A percentile compares a stretch with the other conserved stretches of the same genome.
Conservation (phyloP, 2,113 vertebrate genomes). For the Leuciscus idus region DNA sequence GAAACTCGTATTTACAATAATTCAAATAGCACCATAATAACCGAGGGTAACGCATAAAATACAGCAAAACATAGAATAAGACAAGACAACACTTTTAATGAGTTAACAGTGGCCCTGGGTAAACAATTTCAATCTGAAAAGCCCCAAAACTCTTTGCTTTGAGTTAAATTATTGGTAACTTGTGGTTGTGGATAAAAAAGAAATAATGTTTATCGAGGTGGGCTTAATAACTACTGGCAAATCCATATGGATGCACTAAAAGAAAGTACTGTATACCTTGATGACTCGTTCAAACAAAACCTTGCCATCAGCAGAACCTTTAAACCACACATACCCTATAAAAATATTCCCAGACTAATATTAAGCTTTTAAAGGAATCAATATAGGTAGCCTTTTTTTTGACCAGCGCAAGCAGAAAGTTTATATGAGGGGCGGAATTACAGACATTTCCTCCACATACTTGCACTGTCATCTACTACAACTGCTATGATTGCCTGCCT, state of each 20-base stretch:
- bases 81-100: not conserved
- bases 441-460: slow-evolving; percentile 29
- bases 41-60: not conserved
- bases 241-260: slow-evolving; percentile 27
- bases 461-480: slow-evolving; percentile 46
- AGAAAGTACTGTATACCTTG: slow-evolving; percentile 27
- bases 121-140: not conserved
- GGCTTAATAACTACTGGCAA: not conserved
- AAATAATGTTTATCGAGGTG: not conserved
- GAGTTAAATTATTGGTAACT: not conserved
- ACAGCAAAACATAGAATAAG: not conserved
- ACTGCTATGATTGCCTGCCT: slow-evolving; percentile 35
- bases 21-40: not conserved
- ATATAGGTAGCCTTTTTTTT: slow-evolving; percentile 31
- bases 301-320: slow-evolving; percentile 45
- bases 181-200: not conserved
- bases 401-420: slow-evolving; percentile 46
- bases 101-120: not conserved
- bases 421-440: slow-evolving; percentile 40
- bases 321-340: slow-evolving; percentile 38
- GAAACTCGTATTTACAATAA: no score
- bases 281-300: slow-evolving; percentile 46
- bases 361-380: slow-evolving; percentile 48
- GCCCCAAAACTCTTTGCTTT: not conserved
- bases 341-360: slow-evolving; percentile 50